phyloP scores from a whole-genome alignment of 2,888 invertebrate genomes.

The Sisyra nigra region DNA sequence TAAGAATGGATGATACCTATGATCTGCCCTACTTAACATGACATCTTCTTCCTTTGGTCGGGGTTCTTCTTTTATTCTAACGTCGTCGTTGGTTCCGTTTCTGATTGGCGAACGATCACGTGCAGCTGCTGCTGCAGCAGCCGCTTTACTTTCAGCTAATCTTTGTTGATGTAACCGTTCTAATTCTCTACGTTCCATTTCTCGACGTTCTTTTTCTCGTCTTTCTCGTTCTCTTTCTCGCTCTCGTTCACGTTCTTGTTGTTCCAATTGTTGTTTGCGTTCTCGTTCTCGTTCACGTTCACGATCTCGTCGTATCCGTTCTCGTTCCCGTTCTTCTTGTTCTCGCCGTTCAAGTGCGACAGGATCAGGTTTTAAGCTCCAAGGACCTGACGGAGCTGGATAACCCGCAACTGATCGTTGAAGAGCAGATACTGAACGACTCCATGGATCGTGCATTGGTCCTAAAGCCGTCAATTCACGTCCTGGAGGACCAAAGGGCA shows the following conservation, averaged over 20 bases:
- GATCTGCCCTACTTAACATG: conserved; percentile 31
- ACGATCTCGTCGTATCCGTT: conserved; percentile 29
- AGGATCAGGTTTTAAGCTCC: conserved; percentile 52
- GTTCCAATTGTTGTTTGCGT: conserved; percentile 34
- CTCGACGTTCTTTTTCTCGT: conserved; percentile 33
- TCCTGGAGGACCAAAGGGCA: conserved; percentile 45
- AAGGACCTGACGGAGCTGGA: conserved; percentile 35
- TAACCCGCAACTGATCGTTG: conserved; percentile 41
- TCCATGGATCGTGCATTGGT: conserved; percentile 48
- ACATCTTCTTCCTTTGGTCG: conserved; percentile 34
- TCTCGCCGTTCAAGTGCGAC: conserved; percentile 41
- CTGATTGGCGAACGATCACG: conserved; percentile 61
- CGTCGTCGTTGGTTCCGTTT: conserved; percentile 41
- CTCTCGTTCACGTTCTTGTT: conserved; percentile 29
- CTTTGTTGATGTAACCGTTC: conserved; percentile 40
- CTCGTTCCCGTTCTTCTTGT: conserved; percentile 42
- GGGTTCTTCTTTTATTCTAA: conserved; percentile 49
- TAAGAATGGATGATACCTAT: conserved; percentile 35
- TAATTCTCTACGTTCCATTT: conserved; percentile 38
- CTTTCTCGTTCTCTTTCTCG: conserved; percentile 29
- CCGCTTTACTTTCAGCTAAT: conserved; percentile 31
- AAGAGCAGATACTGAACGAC: conserved; percentile 35
- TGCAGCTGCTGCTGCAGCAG: conserved; percentile 25
- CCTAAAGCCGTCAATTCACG: conserved; percentile 30
- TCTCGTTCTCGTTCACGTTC: conserved; percentile 39